phyloP scores from a whole-genome alignment of 2,797 vertebrate species.

The Cuculus canorus region DNA sequence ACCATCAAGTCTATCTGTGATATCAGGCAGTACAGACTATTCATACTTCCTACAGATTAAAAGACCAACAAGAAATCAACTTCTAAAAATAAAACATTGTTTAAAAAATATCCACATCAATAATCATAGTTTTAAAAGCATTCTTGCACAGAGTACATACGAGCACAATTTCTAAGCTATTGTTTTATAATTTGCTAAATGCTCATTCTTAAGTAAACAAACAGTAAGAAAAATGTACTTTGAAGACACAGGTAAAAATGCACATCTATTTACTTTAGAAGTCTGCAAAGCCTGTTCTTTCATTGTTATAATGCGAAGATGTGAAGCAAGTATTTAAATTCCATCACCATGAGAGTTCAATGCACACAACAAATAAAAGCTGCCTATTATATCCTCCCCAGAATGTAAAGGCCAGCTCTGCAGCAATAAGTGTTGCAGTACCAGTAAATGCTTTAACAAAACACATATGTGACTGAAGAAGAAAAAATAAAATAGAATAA shows the following conservation, averaged over 20 bases:
- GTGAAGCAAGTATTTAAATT: slow-evolving; percentile 29
- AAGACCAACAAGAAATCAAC: background rate
- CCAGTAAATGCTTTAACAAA: background rate
- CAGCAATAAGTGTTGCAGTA: background rate
- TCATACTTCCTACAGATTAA: background rate
- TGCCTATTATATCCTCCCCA: background rate
- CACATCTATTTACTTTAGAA: background rate
- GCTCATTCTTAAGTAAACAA: background rate
- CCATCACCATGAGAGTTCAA: slow-evolving; percentile 22
- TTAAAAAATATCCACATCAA: background rate
- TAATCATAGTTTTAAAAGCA: background rate
- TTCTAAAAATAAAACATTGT: background rate
- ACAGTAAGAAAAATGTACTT: background rate
- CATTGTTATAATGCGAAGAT: background rate
- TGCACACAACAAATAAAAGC: slow-evolving; percentile 17
- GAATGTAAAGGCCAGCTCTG: background rate
- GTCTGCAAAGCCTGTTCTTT: background rate
- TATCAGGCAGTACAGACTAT: background rate
- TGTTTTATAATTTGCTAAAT: background rate
- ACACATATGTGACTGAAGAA: background rate
- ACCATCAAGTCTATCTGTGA: background rate
- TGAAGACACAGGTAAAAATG: background rate
- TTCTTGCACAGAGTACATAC: background rate
- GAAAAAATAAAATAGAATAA: background rate
- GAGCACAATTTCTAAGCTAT: background rate